A percentile compares a stretch with the other conserved stretches of the same genome.
Evolutionary conservation across 64 coral and sea anemone species (phyloP).

Genomic region (Trachythela sp.): DNA sequence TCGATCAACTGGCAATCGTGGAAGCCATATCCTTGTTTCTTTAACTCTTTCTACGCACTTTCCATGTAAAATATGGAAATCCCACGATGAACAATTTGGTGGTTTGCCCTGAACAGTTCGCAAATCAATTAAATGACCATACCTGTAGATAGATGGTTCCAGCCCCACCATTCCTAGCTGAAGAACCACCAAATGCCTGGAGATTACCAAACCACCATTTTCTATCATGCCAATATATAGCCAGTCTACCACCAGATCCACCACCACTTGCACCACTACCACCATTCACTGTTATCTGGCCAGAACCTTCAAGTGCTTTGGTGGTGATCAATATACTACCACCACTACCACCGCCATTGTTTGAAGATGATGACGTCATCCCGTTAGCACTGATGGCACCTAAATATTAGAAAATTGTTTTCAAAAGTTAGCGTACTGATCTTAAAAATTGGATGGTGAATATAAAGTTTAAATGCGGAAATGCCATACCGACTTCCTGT

Average conservation of each 20-base stretch:
- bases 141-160: conserved; percentile 85
- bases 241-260: conserved; percentile 74
- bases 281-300: conserved; percentile 67
- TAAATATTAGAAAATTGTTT: background rate
- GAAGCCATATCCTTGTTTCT: no score
- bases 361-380: background rate
- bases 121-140: background rate
- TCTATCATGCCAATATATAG: conserved; percentile 80
- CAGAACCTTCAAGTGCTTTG: conserved; percentile 68
- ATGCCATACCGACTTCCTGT: no score
- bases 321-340: conserved; percentile 80
- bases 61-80: no score
- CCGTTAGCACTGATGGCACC: conserved; percentile 69
- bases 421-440: no score
- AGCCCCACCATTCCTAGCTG: conserved; percentile 60
- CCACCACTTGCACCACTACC: conserved; percentile 64
- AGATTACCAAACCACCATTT: conserved; percentile 87
- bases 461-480: no score
- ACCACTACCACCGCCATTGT: conserved; percentile 82
- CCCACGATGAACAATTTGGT: no score
- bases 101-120: no score
- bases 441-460: no score
- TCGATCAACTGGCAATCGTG: no score
- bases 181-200: conserved; percentile 68
- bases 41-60: no score